A percentile compares a stretch with the other conserved stretches of the same genome.
Conservation (phyloP, 2,113 vertebrate genomes). For the Muscicapa adusta region DNA sequence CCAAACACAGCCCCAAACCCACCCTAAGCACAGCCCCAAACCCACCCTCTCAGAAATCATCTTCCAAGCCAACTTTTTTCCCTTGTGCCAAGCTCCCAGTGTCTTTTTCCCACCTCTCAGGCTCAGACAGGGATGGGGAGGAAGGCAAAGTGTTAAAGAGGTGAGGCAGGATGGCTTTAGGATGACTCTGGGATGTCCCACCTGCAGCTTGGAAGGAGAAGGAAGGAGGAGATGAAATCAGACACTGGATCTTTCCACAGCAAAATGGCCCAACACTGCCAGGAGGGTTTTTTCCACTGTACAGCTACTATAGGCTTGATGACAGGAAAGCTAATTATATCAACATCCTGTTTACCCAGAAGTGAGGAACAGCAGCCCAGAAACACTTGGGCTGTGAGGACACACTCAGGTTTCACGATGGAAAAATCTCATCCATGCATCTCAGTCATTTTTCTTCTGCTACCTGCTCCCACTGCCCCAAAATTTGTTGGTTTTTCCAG, state of each 20-base stretch:
- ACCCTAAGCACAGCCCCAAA: neutral
- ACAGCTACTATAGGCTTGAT: slow-evolving; percentile 24
- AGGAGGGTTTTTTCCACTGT: slow-evolving; percentile 45
- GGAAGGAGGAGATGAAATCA: neutral
- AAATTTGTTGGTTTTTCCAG: neutral
- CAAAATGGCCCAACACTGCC: neutral
- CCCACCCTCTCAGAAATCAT: neutral
- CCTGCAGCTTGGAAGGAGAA: neutral
- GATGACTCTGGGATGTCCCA: neutral
- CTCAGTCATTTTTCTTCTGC: neutral
- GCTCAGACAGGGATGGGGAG: neutral
- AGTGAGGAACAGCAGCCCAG: neutral
- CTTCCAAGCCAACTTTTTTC: neutral
- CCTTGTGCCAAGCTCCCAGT: neutral
- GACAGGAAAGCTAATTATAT: slow-evolving; percentile 62
- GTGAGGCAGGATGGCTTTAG: neutral
- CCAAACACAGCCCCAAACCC: too few species aligned
- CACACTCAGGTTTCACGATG: neutral
- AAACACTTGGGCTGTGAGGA: neutral
- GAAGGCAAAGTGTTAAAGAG: neutral
- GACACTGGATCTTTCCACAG: neutral
- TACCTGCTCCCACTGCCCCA: neutral
- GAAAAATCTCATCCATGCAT: neutral
- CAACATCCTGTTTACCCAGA: slow-evolving; percentile 56
- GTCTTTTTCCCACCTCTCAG: neutral